Evolutionary conservation across 2,888 invertebrate genomes (phyloP).

Genomic region (Dynastes grantii): DNA sequence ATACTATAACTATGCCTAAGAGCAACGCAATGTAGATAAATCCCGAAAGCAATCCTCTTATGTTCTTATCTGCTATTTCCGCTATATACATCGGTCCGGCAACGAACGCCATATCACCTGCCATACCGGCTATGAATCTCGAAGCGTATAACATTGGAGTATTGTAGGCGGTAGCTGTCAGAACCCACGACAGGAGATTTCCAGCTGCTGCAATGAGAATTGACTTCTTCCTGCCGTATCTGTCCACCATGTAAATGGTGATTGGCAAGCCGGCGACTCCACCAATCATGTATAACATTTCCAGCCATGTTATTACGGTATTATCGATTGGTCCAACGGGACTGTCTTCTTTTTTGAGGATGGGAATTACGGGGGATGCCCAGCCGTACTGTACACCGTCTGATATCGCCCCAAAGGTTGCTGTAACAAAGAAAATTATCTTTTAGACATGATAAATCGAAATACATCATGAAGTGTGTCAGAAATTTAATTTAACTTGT

Average conservation of each 20-base stretch:
- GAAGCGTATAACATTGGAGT: slow-evolving; percentile 65
- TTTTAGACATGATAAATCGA: neutral
- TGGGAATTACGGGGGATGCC: slow-evolving; percentile 67
- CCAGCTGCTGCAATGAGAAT: slow-evolving; percentile 64
- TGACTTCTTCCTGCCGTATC: slow-evolving; percentile 66
- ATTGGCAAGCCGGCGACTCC: slow-evolving; percentile 65
- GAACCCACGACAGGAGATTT: slow-evolving; percentile 65
- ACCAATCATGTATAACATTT: slow-evolving; percentile 62
- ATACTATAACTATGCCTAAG: slow-evolving; percentile 66
- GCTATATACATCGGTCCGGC: slow-evolving; percentile 69
- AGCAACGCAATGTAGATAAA: slow-evolving; percentile 69
- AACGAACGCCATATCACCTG: slow-evolving; percentile 68
- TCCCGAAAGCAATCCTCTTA: slow-evolving; percentile 67
- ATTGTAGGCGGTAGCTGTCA: slow-evolving; percentile 65
- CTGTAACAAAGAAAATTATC: slow-evolving; percentile 59
- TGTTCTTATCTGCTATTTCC: slow-evolving; percentile 68
- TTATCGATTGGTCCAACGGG: slow-evolving; percentile 62
- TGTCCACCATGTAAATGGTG: slow-evolving; percentile 65
- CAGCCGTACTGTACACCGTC: slow-evolving; percentile 70
- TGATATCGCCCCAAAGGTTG: slow-evolving; percentile 66
- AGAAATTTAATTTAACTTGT: too few relatives aligned
- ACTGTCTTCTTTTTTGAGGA: slow-evolving; percentile 61
- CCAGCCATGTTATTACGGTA: slow-evolving; percentile 61
- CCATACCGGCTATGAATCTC: slow-evolving; percentile 66
- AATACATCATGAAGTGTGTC: too few relatives aligned